Conservation (phyloP, 2,797 vertebrate genomes). For the Micrastur ruficollis region DNA sequence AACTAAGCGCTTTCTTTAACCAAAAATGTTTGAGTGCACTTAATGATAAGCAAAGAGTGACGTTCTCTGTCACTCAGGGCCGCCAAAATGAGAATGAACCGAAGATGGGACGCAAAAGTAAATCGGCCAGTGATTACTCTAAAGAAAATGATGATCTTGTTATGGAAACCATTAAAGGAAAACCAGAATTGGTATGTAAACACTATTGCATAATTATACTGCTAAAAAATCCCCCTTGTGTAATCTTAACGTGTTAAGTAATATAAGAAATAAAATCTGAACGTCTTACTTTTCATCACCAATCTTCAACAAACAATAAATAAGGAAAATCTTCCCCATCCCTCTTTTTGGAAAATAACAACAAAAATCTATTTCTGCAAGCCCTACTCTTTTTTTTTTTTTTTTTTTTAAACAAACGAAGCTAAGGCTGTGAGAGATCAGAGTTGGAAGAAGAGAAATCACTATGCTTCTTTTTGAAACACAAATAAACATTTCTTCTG, state of each 20-base stretch:
- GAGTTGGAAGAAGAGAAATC: not conserved
- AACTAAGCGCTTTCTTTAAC: constrained; percentile 19
- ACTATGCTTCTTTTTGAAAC: not conserved
- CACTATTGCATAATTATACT: not conserved
- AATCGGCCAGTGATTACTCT: constrained; percentile 46
- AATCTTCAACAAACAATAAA: not conserved
- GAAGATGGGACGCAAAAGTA: constrained; percentile 51
- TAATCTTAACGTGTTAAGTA: not conserved
- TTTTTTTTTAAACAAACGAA: not conserved
- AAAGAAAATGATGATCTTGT: constrained; percentile 62
- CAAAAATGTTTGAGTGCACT: not conserved
- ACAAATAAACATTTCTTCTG: not conserved
- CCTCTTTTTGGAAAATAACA: not conserved
- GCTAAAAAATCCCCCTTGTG: not conserved
- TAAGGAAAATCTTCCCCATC: not conserved
- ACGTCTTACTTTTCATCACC: not conserved
- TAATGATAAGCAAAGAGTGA: constrained; percentile 40
- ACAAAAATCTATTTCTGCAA: constrained; percentile 40
- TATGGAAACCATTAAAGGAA: constrained; percentile 62
- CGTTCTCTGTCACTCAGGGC: constrained; percentile 53
- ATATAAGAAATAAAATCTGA: not conserved
- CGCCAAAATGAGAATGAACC: constrained; percentile 26
- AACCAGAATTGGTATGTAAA: constrained; percentile 57
- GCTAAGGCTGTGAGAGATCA: not conserved
- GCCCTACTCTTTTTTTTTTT: not conserved